A percentile compares a stretch with the other conserved stretches of the same genome.
phyloP scores from a whole-genome alignment of 1,140 invertebrate genomes.

The Musca vetustissima region DNA sequence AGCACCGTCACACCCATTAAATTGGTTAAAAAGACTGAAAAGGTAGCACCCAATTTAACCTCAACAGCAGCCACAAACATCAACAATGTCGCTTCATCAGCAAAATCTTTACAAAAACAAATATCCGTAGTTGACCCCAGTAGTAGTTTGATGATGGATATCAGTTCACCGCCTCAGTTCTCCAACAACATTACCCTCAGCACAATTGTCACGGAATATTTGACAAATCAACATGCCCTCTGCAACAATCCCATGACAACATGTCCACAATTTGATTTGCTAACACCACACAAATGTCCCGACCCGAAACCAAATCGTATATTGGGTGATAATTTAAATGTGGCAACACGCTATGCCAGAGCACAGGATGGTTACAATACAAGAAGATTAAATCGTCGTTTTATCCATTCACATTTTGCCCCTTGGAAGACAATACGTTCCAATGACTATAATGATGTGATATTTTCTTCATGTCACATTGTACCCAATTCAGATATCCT shows the following conservation, averaged over 20 bases:
- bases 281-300: conserved; percentile 89
- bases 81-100: conserved; percentile 20
- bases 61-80: background rate
- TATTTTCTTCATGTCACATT: conserved; percentile 73
- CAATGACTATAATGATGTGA: conserved; percentile 72
- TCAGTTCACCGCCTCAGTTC: conserved; percentile 30
- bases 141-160: conserved; percentile 33
- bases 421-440: conserved; percentile 80
- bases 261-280: conserved; percentile 87
- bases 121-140: conserved; percentile 53
- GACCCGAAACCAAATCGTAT: conserved; percentile 76
- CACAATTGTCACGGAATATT: conserved; percentile 92
- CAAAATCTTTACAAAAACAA: conserved; percentile 70
- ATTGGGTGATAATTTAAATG: conserved; percentile 68
- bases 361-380: conserved; percentile 61
- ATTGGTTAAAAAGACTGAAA: conserved; percentile 38
- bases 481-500: conserved; percentile 77
- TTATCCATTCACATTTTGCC: conserved; percentile 87
- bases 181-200: conserved; percentile 72
- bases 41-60: background rate
- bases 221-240: conserved; percentile 92
- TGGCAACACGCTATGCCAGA: conserved; percentile 64
- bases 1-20: conserved; percentile 46
- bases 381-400: conserved; percentile 71
- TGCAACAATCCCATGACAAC: conserved; percentile 92